Percentiles rank a stretch among this genome's conserved stretches.
Evolutionary conservation across 1,140 invertebrate species (phyloP).

Genomic region (Dendroctonus ponderosae): DNA sequence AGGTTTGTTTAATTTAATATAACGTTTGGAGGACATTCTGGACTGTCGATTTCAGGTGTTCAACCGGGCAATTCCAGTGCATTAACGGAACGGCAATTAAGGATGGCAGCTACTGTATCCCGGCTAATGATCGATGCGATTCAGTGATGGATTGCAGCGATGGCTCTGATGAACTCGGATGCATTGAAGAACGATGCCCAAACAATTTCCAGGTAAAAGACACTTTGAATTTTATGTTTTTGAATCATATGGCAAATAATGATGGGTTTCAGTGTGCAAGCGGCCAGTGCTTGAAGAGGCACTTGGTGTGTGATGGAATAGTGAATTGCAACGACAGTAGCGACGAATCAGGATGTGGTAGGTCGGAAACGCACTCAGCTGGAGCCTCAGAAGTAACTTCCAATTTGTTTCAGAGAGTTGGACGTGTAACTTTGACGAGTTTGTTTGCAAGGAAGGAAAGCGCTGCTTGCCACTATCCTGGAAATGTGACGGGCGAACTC

Average conservation of each 20-base stretch:
- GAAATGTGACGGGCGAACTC: conserved; percentile 66
- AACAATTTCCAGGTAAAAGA: conserved; percentile 56
- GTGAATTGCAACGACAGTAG: conserved; percentile 68
- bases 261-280: conserved; percentile 57
- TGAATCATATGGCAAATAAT: not conserved
- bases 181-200: conserved; percentile 57
- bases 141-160: conserved; percentile 64
- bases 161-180: conserved; percentile 64
- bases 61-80: conserved; percentile 62
- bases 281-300: conserved; percentile 69
- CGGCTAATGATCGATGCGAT: conserved; percentile 59
- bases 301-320: conserved; percentile 73
- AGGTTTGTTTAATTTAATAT: conserved; percentile 3
- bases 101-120: conserved; percentile 60
- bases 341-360: conserved; percentile 67
- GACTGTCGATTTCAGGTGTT: conserved; percentile 50
- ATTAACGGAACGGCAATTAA: conserved; percentile 58
- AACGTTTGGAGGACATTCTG: not conserved
- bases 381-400: not conserved
- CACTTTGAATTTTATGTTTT: conserved; percentile 3
- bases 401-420: conserved; percentile 50
- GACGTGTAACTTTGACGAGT: conserved; percentile 61
- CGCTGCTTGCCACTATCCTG: conserved; percentile 60
- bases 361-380: conserved; percentile 37
- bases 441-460: conserved; percentile 51